Percentiles rank a stretch among this genome's conserved stretches.
phyloP scores from a whole-genome alignment of 2,113 vertebrate genomes.

The Vulpes lagopus region DNA sequence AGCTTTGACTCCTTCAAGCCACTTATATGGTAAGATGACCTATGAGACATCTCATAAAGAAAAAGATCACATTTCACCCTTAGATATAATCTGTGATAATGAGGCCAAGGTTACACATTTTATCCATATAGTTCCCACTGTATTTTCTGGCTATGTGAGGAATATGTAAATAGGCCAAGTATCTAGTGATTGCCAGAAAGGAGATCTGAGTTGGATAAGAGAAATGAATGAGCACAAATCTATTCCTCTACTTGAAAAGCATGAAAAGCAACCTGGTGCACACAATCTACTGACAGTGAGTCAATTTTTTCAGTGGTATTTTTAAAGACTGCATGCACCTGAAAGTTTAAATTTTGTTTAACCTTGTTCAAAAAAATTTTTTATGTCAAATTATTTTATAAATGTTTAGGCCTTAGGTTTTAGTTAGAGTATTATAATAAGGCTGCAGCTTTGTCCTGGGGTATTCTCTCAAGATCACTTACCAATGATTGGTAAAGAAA shows the following conservation, averaged over 20 bases:
- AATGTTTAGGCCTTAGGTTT: background rate
- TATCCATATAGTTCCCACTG: background rate
- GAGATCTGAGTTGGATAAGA: background rate
- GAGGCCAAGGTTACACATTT: background rate
- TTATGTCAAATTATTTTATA: background rate
- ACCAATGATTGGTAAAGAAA: background rate
- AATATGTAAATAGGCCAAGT: background rate
- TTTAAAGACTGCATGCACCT: background rate
- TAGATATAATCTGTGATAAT: background rate
- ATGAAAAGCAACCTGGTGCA: background rate
- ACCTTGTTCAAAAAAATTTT: background rate
- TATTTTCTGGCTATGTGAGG: background rate
- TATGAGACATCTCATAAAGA: background rate
- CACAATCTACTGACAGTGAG: background rate
- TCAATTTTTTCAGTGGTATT: background rate
- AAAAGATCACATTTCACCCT: background rate
- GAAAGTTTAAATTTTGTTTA: background rate
- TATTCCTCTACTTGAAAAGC: background rate
- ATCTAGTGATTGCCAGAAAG: background rate
- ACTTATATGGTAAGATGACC: background rate
- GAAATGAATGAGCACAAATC: background rate
- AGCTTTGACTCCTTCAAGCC: conserved; percentile 3
- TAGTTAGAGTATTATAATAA: background rate
- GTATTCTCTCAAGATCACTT: background rate
- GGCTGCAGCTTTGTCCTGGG: background rate